phyloP scores from a whole-genome alignment of 2,888 invertebrate genomes.

The Stenurella melanura region DNA sequence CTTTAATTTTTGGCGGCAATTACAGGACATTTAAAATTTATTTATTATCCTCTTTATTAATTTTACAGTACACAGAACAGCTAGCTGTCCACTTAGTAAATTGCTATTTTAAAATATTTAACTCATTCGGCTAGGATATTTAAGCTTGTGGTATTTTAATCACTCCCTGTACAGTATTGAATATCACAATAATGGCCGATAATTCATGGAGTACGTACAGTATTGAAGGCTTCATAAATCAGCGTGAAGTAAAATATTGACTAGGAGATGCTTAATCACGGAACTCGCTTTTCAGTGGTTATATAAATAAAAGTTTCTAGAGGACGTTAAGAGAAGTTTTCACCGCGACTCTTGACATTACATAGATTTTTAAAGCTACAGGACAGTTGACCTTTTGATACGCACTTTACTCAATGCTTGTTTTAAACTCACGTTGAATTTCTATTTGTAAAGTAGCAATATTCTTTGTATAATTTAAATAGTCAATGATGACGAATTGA shows the following conservation, averaged over 20 bases:
- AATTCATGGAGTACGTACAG: not conserved
- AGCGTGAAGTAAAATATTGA: slow-evolving; percentile 2
- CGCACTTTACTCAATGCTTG: not conserved
- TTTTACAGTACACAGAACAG: too few species aligned
- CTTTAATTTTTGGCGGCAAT: too few species aligned
- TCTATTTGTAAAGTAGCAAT: not conserved
- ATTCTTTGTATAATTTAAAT: not conserved
- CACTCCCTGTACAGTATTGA: not conserved
- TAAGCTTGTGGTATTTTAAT: not conserved
- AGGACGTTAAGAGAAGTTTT: not conserved
- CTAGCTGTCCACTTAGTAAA: too few species aligned
- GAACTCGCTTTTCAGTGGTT: not conserved
- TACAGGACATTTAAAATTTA: too few species aligned
- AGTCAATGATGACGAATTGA: not conserved
- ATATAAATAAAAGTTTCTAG: not conserved
- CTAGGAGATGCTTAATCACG: slow-evolving; percentile 2
- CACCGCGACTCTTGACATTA: not conserved
- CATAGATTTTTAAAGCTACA: not conserved
- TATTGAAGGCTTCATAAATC: slow-evolving; percentile 1
- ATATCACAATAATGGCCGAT: not conserved
- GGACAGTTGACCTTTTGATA: too few species aligned
- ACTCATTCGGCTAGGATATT: not conserved
- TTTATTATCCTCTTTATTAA: too few species aligned
- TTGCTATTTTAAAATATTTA: too few species aligned
- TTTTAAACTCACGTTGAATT: not conserved